These are phyloP conservation scores for Microctonus aethiopoides DNA, from an alignment of 2,888 invertebrate genomes.

Conservation along the genomic window DNA sequence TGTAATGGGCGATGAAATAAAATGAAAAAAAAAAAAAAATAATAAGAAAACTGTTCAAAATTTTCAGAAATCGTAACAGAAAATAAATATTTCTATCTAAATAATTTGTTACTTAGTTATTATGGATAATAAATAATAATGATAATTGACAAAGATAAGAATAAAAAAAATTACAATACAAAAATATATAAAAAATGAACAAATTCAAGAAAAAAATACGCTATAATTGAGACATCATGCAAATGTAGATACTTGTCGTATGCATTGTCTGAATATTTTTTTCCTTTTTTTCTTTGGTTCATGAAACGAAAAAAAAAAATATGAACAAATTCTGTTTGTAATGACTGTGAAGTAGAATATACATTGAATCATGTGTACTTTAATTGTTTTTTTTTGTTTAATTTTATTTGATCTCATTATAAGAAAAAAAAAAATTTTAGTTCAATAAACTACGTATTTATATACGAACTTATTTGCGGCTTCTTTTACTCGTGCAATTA, in stretches of 20 bases:
- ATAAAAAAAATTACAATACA: slow-evolving; percentile 8
- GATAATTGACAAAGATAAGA: slow-evolving; percentile 2
- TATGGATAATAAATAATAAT: slow-evolving; percentile 8
- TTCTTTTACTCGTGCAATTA: slow-evolving; percentile 38
- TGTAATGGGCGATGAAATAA: slow-evolving; percentile 39
- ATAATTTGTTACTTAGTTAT: slow-evolving; percentile 39
- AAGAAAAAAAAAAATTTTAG: slow-evolving; percentile 35
- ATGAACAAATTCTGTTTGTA: slow-evolving; percentile 34
- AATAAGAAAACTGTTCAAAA: slow-evolving; percentile 36
- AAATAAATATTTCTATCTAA: slow-evolving; percentile 33
- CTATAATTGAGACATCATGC: slow-evolving; percentile 29
- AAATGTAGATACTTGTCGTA: slow-evolving; percentile 34
- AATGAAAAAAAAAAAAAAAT: background rate
- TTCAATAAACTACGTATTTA: slow-evolving; percentile 48
- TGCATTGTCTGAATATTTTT: slow-evolving; percentile 21
- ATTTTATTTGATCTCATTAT: slow-evolving; percentile 45
- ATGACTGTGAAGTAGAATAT: slow-evolving; percentile 41
- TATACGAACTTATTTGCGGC: slow-evolving; percentile 39
- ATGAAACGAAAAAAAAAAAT: slow-evolving; percentile 16
- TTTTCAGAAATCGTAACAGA: slow-evolving; percentile 31
- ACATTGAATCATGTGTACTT: slow-evolving; percentile 37
- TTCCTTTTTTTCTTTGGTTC: slow-evolving; percentile 29
- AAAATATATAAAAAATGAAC: slow-evolving; percentile 18
- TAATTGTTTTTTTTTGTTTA: slow-evolving; percentile 37
- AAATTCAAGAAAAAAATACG: slow-evolving; percentile 5